A percentile compares a stretch with the other conserved stretches of the same genome.
Evolutionary conservation across 1,140 invertebrate species (phyloP).

Genomic region (Thaumatotibia leucotreta): DNA sequence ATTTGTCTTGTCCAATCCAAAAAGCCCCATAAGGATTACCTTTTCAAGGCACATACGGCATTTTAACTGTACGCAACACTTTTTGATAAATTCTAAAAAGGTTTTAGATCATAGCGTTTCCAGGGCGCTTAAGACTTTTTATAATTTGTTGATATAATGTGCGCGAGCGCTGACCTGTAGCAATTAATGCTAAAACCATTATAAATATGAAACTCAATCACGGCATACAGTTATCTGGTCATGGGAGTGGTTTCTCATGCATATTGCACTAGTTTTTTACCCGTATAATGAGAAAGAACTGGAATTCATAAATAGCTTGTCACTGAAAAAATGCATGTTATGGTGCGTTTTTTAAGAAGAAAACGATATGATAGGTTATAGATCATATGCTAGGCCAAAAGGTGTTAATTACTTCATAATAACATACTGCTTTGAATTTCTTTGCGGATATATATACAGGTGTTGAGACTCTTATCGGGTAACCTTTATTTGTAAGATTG

Average conservation of each 20-base stretch:
- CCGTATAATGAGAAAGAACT: background rate
- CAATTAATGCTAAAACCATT: constrained; percentile 10
- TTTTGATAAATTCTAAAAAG: background rate
- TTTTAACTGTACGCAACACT: background rate
- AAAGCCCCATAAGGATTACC: background rate
- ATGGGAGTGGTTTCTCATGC: constrained; percentile 8
- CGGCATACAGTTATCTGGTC: constrained; percentile 8
- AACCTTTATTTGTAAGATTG: too few relatives aligned
- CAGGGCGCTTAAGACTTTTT: background rate
- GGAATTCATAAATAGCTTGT: background rate
- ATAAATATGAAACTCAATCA: constrained; percentile 14
- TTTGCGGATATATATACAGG: too few relatives aligned
- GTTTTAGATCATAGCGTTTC: background rate
- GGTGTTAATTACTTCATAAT: too few relatives aligned
- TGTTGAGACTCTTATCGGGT: too few relatives aligned
- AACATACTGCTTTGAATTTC: too few relatives aligned
- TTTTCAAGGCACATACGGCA: background rate
- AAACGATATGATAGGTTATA: too few relatives aligned
- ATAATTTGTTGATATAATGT: background rate
- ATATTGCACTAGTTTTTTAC: constrained; percentile 14
- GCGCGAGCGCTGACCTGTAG: constrained; percentile 2
- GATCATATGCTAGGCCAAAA: too few relatives aligned
- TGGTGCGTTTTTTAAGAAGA: too few relatives aligned
- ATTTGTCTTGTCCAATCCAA: background rate
- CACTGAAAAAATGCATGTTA: too few relatives aligned